A percentile compares a stretch with the other conserved stretches of the same genome.
phyloP scores from a whole-genome alignment of 1,140 invertebrate species.

The Chlorops oryzae region DNA sequence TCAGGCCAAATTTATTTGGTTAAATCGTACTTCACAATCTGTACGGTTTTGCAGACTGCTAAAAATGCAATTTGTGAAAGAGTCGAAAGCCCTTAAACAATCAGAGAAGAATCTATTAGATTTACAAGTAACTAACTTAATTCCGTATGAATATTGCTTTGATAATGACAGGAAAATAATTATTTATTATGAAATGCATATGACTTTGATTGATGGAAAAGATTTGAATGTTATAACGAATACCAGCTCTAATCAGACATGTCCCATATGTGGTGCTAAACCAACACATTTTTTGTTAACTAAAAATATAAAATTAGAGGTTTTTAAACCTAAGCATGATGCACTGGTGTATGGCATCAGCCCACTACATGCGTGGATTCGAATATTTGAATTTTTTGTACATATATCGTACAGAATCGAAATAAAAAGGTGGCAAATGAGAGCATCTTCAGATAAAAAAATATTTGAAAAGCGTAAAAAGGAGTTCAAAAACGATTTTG shows the following conservation, averaged over 20 bases:
- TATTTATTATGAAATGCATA: background rate
- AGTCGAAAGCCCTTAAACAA: conserved; percentile 4
- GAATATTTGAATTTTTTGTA: conserved; percentile 16
- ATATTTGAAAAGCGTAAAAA: conserved; percentile 11
- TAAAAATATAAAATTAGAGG: background rate
- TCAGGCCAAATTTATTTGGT: conserved; percentile 3
- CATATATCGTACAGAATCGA: conserved; percentile 15
- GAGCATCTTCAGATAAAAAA: conserved; percentile 9
- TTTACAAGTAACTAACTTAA: conserved; percentile 6
- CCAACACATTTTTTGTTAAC: conserved; percentile 9
- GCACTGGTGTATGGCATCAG: conserved; percentile 9
- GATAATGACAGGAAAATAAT: no score
- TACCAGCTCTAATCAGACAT: conserved; percentile 4
- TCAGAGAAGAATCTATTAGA: conserved; percentile 7
- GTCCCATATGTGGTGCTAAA: conserved; percentile 9
- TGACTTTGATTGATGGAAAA: conserved; percentile 9
- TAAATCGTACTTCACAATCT: background rate
- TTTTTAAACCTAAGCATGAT: conserved; percentile 8
- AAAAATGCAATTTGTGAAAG: conserved; percentile 13
- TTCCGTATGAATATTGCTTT: background rate
- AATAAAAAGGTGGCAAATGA: conserved; percentile 15
- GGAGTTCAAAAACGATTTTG: conserved; percentile 13
- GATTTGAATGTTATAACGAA: conserved; percentile 8
- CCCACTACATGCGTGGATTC: conserved; percentile 18
- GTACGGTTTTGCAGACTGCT: conserved; percentile 6